Base-by-base conservation (phyloP, 2,888 invertebrate genomes). In the Kryphioiulus occultus region DNA sequence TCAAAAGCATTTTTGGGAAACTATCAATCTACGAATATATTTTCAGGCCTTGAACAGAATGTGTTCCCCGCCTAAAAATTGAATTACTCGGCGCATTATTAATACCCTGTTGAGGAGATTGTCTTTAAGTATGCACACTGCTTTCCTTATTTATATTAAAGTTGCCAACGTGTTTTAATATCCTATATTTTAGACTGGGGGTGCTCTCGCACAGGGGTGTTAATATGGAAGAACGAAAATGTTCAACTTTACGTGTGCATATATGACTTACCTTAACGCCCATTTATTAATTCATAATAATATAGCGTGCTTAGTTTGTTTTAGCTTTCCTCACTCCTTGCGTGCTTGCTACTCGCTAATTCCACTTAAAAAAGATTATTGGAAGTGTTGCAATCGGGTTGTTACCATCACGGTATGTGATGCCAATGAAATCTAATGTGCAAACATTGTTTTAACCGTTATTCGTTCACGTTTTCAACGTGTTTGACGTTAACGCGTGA, bases 211-310 rank as follows among this genome's bases (percentile, higher is more conserved):
- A 22, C 10, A 17, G 17, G 47, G 47, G 9, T 47, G 47, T 47
- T 47, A 59, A 59, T 59, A 59, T 10, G 4, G 22, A 22, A 22
- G 22, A 5, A 22, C 7, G 10, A 59, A 59, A 59, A 59, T 9
- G 59, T 9, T 9, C 22, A 59, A 4, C 7, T 59, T 9, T 22
- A 17, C n/a, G 4, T 5, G n/a, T n/a, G n/a, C n/a, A n/a, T n/a
- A n/a, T n/a, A n/a, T 59, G 59, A 22, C 59, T 22, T 59, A 59
- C 59, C 59, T 59, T n/a, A 59, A 59, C 59, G 59, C 59, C 59
- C 59, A 59, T 59, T n/a, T 59, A 59, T 59, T 59, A 59, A n/a
- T 59, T 59, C 59, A 59, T 59, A 59, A 59, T 59, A n/a, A 59
- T 59, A 59, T 59, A 5, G 59, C 59, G 59, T 22, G 59, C 59